Evolutionary conservation across 2,888 invertebrate genomes (phyloP).

Genomic region (Drosophila cognata): DNA sequence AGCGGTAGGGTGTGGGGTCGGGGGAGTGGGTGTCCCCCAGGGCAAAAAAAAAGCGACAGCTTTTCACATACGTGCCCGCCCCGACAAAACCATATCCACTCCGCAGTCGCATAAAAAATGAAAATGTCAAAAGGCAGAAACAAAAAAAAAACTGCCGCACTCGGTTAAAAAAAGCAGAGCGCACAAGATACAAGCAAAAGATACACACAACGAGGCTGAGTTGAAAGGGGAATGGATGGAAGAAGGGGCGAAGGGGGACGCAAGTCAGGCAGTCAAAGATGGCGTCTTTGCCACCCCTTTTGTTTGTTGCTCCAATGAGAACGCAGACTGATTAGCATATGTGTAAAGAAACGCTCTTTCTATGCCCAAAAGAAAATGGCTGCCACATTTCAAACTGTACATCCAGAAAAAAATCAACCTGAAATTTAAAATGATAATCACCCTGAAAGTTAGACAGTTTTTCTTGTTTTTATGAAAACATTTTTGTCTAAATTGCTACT

Average conservation of each 20-base stretch:
- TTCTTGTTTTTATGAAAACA: not conserved
- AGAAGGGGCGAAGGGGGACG: conserved; percentile 12
- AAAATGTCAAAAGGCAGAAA: conserved; percentile 72
- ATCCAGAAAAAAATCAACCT: not conserved
- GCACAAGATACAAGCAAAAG: conserved; percentile 42
- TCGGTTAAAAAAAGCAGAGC: conserved; percentile 60
- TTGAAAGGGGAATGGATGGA: conserved; percentile 20
- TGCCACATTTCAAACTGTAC: not conserved
- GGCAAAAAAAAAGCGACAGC: conserved; percentile 43
- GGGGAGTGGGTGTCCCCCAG: conserved; percentile 26
- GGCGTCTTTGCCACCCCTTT: conserved; percentile 69
- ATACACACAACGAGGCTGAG: conserved; percentile 44
- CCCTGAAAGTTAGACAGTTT: not conserved
- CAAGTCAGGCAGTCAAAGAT: conserved; percentile 62
- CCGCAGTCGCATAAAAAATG: conserved; percentile 69
- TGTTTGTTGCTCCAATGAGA: conserved; percentile 44
- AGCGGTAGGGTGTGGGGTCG: not conserved
- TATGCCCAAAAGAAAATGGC: conserved; percentile 41
- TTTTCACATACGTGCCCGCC: conserved; percentile 58
- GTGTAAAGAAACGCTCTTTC: conserved; percentile 20
- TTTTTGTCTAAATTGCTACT: conserved; percentile 30
- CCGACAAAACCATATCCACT: conserved; percentile 30
- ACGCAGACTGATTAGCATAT: conserved; percentile 62
- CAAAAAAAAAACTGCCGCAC: conserved; percentile 57
- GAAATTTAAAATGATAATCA: not conserved